Percentiles rank a stretch among this genome's conserved stretches.
Conservation (phyloP, 2,797 vertebrate genomes). For the Falco naumanni region DNA sequence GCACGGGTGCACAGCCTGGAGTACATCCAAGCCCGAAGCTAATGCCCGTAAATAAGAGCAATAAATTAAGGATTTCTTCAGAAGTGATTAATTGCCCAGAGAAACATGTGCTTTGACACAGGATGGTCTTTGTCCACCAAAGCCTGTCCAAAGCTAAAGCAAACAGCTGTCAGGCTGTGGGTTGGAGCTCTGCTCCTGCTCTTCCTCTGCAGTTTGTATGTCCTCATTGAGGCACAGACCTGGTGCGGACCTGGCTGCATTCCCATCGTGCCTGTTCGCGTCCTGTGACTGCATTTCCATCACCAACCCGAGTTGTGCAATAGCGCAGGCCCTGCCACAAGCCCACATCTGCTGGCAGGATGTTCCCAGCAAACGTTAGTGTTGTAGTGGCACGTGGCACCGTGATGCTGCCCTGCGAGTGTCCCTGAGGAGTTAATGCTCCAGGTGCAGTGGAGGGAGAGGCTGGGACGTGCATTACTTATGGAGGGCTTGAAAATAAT, state of each 20-base stretch:
- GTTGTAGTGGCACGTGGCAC: rapidly evolving
- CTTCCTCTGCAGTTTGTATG: background rate
- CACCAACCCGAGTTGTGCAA: background rate
- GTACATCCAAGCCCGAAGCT: background rate
- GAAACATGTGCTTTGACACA: conserved; percentile 26
- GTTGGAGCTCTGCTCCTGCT: background rate
- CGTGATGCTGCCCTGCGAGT: background rate
- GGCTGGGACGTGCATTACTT: background rate
- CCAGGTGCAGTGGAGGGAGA: background rate
- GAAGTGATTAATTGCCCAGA: background rate
- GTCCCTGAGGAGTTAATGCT: background rate
- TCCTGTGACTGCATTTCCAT: rapidly evolving
- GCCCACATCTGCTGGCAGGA: background rate
- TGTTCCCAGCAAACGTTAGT: background rate
- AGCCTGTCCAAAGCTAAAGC: conserved; percentile 3
- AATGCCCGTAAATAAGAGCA: background rate
- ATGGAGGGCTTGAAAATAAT: background rate
- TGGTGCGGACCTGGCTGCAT: background rate
- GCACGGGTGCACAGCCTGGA: background rate
- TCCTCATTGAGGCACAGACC: background rate
- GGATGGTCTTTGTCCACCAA: conserved; percentile 39
- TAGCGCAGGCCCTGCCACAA: background rate
- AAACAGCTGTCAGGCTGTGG: background rate
- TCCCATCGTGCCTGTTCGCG: background rate
- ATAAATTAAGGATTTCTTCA: conserved; percentile 38